Conservation (phyloP, 2,888 invertebrate species). For the Ormia ochracea region DNA sequence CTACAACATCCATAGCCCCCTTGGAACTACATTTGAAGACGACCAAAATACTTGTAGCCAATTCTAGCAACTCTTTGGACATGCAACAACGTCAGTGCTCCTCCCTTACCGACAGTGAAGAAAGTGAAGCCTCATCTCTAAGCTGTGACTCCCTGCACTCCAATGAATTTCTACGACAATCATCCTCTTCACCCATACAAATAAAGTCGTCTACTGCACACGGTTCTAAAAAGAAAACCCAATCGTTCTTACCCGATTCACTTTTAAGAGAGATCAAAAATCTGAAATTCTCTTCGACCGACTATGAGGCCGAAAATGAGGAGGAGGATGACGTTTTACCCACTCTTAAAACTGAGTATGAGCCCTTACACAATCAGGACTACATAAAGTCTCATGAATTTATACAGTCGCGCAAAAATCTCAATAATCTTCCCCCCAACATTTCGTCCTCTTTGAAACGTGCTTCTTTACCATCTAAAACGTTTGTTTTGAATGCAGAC, state of each 20-base stretch:
- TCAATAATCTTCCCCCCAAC: constrained; percentile 7
- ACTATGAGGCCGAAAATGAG: constrained; percentile 64
- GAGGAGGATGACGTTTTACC: constrained; percentile 35
- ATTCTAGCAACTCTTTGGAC: constrained; percentile 6
- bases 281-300: constrained; percentile 74
- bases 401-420: constrained; percentile 55
- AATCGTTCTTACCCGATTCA: constrained; percentile 81
- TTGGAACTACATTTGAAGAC: constrained; percentile 75
- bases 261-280: constrained; percentile 84
- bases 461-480: constrained; percentile 65
- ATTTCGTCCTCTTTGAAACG: constrained; percentile 55
- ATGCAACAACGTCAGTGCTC: constrained; percentile 75
- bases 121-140: constrained; percentile 84
- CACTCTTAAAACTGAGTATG: not conserved
- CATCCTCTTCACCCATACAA: constrained; percentile 70
- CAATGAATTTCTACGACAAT: constrained; percentile 80
- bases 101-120: constrained; percentile 80
- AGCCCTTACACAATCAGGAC: constrained; percentile 36
- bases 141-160: constrained; percentile 90
- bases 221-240: constrained; percentile 56
- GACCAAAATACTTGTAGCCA: constrained; percentile 70
- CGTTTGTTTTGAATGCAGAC: constrained; percentile 65
- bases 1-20: constrained; percentile 65
- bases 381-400: constrained; percentile 58
- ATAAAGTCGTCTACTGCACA: constrained; percentile 66